phyloP scores from a whole-genome alignment of 2,888 invertebrate species.

The Nebria brevicollis region DNA sequence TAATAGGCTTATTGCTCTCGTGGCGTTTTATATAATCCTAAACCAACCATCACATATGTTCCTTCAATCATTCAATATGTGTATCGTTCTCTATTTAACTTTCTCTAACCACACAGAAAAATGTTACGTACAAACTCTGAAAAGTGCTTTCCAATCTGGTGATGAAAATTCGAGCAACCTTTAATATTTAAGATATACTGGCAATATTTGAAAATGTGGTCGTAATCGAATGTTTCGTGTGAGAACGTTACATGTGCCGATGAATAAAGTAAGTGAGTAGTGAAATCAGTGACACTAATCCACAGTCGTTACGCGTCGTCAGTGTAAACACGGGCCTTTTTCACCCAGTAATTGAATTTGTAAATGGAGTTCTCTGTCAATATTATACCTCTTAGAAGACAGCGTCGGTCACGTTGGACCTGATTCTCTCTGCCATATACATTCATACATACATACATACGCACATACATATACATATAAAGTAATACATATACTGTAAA shows the following conservation, averaged over 20 bases:
- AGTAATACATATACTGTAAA: neutral
- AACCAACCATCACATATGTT: too few species aligned
- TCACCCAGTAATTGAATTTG: conserved; percentile 19
- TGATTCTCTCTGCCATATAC: neutral
- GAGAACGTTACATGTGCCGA: neutral
- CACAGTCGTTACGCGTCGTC: conserved; percentile 9
- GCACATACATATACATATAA: too few species aligned
- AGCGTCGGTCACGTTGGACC: neutral
- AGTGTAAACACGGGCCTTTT: conserved; percentile 9
- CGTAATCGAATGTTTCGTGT: neutral
- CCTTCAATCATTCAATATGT: too few species aligned
- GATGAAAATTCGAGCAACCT: too few species aligned
- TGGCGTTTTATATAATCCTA: neutral
- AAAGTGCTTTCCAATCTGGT: too few species aligned
- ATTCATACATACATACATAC: neutral
- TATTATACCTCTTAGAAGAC: conserved; percentile 11
- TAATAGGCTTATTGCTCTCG: conserved; percentile 32
- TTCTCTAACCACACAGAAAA: too few species aligned
- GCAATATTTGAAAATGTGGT: too few species aligned
- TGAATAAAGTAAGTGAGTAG: neutral
- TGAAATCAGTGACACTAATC: conserved; percentile 12
- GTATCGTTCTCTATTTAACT: too few species aligned
- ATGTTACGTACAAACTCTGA: too few species aligned
- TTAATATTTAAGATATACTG: too few species aligned
- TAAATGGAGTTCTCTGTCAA: conserved; percentile 30